Evolutionary conservation across 2,888 invertebrate species (phyloP), one percentile per base, ranked within the genome.

Genomic region (Acheta domesticus): DNA sequence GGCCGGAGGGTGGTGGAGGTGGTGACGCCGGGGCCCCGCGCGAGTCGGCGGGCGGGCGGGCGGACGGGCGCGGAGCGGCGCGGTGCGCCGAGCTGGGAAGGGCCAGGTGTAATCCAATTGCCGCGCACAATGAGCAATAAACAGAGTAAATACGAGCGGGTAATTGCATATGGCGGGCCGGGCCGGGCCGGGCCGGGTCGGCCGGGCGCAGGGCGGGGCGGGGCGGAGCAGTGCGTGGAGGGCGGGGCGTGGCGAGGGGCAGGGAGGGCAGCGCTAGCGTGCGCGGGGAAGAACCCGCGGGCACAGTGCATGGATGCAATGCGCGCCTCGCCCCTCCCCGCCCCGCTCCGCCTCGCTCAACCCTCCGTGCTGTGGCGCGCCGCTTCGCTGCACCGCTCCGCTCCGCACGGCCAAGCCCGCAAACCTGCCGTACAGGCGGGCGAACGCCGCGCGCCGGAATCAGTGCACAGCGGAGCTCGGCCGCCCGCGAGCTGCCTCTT

Each of bases 41-140:
- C 50, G 12, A 3, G 50, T 50, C 19, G 1, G 14, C 12, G 1
- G 50, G 14, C 14, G 19, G 19, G 62, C 62, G 62, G 62, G n/a
- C n/a, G n/a, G n/a, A n/a, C n/a, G 50, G 19, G 16, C 12, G 62
- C n/a, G n/a, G 16, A 12, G 16, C 62, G 62, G n/a, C 11, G 12
- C 16, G 16, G 62, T 4, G n/a, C 62, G n/a, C 16, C 62, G 14
- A 62, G 16, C 62, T 62, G 62, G 62, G 62, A 62, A 62, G 62
- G 62, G 62, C 62, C 62, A 62, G 62, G 62, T 62, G 62, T 62
- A 62, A 62, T 62, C 62, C 62, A 62, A 62, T 62, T 62, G 62
- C 62, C 62, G 16, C 62, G 62, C 62, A 62, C 62, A 62, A 62
- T 62, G 62, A 62, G 62, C 62, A 62, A 62, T 62, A 62, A 62